phyloP scores from a whole-genome alignment of 2,113 vertebrate genomes.

The Sapayoa aenigma region DNA sequence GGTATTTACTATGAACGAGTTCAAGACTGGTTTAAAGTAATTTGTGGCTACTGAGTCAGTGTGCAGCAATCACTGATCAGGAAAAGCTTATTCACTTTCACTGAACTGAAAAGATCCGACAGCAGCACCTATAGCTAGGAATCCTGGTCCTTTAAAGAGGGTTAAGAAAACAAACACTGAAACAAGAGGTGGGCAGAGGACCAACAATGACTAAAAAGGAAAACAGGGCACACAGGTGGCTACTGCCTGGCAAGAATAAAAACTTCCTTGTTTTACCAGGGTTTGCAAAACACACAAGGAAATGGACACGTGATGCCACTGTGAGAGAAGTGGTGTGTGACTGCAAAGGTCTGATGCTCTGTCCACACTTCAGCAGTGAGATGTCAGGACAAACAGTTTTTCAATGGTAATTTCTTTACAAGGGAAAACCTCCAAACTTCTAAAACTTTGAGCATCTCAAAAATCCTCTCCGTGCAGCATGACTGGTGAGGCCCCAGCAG shows the following conservation, averaged over 20 bases:
- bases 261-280: neutral
- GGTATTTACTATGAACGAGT: conserved; percentile 14
- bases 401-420: neutral
- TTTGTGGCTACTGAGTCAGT: conserved; percentile 48
- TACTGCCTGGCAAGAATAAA: neutral
- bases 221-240: conserved; percentile 15
- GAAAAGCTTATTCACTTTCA: conserved; percentile 31
- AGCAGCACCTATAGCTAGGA: conserved; percentile 33
- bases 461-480: neutral
- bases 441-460: neutral
- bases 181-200: conserved; percentile 29
- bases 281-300: neutral
- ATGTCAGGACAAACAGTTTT: neutral
- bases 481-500: neutral
- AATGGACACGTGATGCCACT: neutral
- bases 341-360: neutral
- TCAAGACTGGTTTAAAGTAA: conserved; percentile 36
- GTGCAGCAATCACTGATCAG: conserved; percentile 37
- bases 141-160: neutral
- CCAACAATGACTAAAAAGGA: conserved; percentile 41
- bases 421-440: neutral
- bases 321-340: neutral
- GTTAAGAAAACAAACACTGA: conserved; percentile 18
- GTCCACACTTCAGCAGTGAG: neutral
- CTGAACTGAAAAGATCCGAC: conserved; percentile 30